Conservation (phyloP, 2,797 vertebrate genomes). For the Tarsius wallacei region DNA sequence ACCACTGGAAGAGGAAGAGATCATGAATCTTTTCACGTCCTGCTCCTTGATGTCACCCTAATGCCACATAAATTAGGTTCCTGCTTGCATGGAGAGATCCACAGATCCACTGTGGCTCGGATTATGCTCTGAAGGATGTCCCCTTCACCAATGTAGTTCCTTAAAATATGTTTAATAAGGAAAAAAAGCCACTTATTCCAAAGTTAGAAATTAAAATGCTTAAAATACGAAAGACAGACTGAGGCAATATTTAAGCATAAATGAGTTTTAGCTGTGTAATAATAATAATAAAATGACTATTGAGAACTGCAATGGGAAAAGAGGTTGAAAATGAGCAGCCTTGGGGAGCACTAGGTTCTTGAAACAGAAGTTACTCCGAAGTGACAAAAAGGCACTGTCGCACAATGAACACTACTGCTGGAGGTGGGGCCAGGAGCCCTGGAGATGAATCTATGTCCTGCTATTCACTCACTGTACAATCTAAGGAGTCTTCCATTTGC, state of each 20-base stretch:
- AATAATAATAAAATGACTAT: not conserved
- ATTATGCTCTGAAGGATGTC: not conserved
- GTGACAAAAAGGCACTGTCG: not conserved
- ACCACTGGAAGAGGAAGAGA: not conserved
- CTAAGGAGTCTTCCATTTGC: not conserved
- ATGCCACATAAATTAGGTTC: conserved; percentile 44
- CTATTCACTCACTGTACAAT: not conserved
- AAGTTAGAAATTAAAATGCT: conserved; percentile 39
- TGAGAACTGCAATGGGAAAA: not conserved
- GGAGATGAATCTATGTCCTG: not conserved
- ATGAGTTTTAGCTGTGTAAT: not conserved
- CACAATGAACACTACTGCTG: not conserved
- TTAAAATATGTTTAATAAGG: conserved; percentile 31
- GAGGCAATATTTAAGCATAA: not conserved
- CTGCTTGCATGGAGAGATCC: not conserved
- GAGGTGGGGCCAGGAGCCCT: not conserved
- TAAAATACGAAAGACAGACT: not conserved
- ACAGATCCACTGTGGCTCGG: not conserved
- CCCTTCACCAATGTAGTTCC: not conserved
- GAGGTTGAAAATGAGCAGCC: not conserved
- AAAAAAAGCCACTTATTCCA: not conserved
- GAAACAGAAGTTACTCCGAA: not conserved
- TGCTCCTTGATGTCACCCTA: not conserved
- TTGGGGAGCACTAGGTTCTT: not conserved
- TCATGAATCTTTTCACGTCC: not conserved